Conservation (phyloP, 2,888 invertebrate species). For the Andricus curvator region DNA sequence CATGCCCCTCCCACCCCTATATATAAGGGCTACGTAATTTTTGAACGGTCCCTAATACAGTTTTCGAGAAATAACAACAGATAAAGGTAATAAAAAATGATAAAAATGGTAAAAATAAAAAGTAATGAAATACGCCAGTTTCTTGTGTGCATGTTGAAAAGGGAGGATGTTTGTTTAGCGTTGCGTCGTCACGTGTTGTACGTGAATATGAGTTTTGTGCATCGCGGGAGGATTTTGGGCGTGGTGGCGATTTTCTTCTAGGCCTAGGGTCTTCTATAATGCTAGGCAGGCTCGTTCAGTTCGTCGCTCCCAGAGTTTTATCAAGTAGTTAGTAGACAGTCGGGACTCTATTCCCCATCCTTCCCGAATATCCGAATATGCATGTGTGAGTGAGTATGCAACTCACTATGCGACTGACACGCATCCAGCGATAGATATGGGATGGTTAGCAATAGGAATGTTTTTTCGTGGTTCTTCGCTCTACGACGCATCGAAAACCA, state of each 20-base stretch:
- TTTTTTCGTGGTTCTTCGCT: constrained; percentile 27
- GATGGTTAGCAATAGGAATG: constrained; percentile 27
- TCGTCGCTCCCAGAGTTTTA: constrained; percentile 39
- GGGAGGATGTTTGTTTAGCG: constrained; percentile 12
- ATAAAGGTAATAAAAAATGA: neutral
- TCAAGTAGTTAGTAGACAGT: constrained; percentile 21
- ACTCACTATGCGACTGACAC: constrained; percentile 3
- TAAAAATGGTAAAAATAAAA: neutral
- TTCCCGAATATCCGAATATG: constrained; percentile 9
- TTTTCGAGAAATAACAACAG: too few species aligned
- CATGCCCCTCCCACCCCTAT: too few species aligned
- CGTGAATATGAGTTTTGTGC: constrained; percentile 27
- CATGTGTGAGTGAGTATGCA: constrained; percentile 17
- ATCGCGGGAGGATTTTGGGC: constrained; percentile 53
- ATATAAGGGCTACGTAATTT: too few species aligned
- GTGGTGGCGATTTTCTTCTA: constrained; percentile 58
- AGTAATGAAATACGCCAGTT: neutral
- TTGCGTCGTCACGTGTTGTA: neutral
- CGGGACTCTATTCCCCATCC: constrained; percentile 25
- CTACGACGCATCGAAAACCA: constrained; percentile 9
- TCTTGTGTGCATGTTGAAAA: neutral
- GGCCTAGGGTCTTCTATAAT: constrained; percentile 11
- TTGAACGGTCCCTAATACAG: too few species aligned
- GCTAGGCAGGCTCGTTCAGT: constrained; percentile 7
- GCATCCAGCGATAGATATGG: neutral